phyloP scores from a whole-genome alignment of 2,797 vertebrate species.

The Chlorospingus flavigularis region DNA sequence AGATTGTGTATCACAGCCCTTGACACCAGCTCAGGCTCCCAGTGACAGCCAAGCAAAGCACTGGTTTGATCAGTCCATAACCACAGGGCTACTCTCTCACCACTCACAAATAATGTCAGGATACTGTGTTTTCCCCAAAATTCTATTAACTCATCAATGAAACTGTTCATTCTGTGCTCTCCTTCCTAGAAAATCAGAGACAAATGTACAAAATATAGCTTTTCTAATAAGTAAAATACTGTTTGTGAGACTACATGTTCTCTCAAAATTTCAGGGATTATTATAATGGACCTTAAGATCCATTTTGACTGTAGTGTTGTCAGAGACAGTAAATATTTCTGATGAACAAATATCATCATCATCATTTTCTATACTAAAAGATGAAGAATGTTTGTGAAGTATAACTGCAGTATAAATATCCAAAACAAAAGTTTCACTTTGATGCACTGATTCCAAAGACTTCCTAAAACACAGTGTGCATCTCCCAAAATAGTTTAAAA shows the following conservation, averaged over 20 bases:
- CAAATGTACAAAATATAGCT: not conserved
- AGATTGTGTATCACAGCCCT: not conserved
- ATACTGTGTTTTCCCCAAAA: not conserved
- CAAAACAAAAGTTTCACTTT: not conserved
- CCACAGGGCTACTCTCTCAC: constrained; percentile 1
- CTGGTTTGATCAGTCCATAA: not conserved
- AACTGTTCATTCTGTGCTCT: not conserved
- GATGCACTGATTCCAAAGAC: not conserved
- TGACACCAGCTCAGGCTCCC: not conserved
- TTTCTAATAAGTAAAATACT: not conserved
- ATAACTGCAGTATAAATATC: not conserved
- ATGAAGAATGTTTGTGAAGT: not conserved
- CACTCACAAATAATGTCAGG: not conserved
- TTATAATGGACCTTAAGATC: accelerated
- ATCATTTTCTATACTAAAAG: not conserved
- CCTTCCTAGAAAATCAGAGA: not conserved
- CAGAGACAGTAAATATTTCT: not conserved
- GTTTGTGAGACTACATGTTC: not conserved
- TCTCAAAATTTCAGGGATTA: not conserved
- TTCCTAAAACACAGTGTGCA: not conserved
- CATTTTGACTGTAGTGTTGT: not conserved
- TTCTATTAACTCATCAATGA: not conserved
- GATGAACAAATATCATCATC: not conserved
- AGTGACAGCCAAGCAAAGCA: not conserved
- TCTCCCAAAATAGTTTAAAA: not conserved